Percentiles rank a stretch among this genome's conserved stretches.
phyloP scores from a whole-genome alignment of 2,888 invertebrate species.

The Melieria picta region DNA sequence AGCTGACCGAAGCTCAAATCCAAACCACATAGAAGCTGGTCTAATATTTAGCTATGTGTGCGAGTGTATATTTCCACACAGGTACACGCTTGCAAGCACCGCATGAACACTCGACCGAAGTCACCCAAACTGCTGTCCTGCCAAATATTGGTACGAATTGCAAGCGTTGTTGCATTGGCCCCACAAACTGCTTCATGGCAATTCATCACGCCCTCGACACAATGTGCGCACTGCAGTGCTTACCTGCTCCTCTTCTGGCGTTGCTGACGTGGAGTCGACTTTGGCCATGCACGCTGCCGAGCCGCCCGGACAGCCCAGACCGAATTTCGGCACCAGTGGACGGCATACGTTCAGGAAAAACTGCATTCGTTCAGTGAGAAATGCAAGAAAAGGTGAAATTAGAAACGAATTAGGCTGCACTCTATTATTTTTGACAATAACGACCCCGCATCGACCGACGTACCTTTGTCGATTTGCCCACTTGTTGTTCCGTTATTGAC shows the following conservation, averaged over 20 bases:
- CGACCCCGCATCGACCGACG: conserved; percentile 31
- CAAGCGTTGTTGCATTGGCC: background rate
- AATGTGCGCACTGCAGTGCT: conserved; percentile 39
- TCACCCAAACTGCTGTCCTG: too few relatives aligned
- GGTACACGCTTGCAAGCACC: background rate
- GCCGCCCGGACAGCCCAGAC: conserved; percentile 63
- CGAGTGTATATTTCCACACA: too few relatives aligned
- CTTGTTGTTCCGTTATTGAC: conserved; percentile 50
- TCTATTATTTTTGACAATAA: background rate
- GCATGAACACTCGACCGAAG: background rate
- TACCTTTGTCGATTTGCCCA: conserved; percentile 60
- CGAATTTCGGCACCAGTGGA: conserved; percentile 63
- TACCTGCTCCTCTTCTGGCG: conserved; percentile 63
- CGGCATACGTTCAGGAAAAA: conserved; percentile 65
- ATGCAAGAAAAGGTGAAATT: conserved; percentile 7
- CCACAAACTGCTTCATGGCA: background rate
- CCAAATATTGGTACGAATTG: too few relatives aligned
- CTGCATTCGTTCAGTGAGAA: conserved; percentile 41
- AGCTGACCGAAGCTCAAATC: too few relatives aligned
- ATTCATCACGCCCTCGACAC: background rate
- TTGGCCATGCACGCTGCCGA: conserved; percentile 63
- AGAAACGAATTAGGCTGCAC: background rate
- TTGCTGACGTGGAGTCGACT: conserved; percentile 52
- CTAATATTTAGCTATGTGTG: too few relatives aligned
- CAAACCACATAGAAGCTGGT: too few relatives aligned